These are phyloP conservation scores for Drosophila mercatorum DNA, from an alignment of 2,888 invertebrate genomes.

Conservation along the genomic window DNA sequence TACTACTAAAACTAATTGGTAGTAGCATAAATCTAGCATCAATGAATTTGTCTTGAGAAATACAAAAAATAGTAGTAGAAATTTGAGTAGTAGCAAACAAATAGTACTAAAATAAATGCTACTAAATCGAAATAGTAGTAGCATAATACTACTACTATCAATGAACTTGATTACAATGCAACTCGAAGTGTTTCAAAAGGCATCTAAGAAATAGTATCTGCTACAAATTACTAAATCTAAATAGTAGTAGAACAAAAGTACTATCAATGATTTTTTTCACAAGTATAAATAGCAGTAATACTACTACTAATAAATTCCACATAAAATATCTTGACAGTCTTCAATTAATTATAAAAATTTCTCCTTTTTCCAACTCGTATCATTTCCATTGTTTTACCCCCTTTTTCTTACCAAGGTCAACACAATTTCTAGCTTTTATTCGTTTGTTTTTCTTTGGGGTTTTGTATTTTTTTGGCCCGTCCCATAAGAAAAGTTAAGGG, in stretches of 20 bases:
- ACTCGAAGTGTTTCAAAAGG: slow-evolving; percentile 3
- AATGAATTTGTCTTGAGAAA: not conserved
- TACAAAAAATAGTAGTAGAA: not conserved
- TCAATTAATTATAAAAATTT: slow-evolving; percentile 11
- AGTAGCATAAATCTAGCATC: not conserved
- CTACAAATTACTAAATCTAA: too few species aligned
- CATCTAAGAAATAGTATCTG: not conserved
- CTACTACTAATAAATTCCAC: slow-evolving; percentile 22
- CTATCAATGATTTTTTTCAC: too few species aligned
- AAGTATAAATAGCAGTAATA: not conserved
- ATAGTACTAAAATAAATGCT: not conserved
- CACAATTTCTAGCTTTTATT: slow-evolving; percentile 10
- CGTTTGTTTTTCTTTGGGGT: slow-evolving; percentile 8
- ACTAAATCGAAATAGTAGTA: not conserved
- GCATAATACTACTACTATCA: too few species aligned
- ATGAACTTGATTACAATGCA: not conserved
- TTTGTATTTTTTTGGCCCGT: slow-evolving; percentile 4
- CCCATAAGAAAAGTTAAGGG: slow-evolving; percentile 27
- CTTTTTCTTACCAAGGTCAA: slow-evolving; percentile 29
- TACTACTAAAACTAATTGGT: not conserved
- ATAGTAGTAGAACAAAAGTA: not conserved
- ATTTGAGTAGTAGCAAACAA: not conserved
- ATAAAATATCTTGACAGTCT: not conserved
- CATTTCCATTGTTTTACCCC: not conserved
- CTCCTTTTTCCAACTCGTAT: not conserved